A percentile compares a stretch with the other conserved stretches of the same genome.
Evolutionary conservation across 2,888 invertebrate species (phyloP).

Genomic region (Glyphotaelius pellucidus): DNA sequence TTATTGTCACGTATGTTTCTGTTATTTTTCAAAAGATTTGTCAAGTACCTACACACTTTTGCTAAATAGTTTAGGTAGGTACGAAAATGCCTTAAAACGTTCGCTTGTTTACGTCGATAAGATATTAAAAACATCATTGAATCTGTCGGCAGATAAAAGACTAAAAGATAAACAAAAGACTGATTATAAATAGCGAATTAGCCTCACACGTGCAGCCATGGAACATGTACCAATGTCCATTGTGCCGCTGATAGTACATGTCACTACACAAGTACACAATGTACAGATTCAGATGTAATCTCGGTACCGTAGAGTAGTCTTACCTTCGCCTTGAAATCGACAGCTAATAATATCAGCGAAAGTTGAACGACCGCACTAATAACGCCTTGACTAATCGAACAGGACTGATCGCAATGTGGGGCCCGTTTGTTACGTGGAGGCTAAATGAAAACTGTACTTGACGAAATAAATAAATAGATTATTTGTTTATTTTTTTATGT

Average conservation of each 20-base stretch:
- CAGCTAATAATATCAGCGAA: conserved; percentile 42
- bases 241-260: background rate
- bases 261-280: background rate
- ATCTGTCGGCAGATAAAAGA: background rate
- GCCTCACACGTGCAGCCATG: conserved; percentile 22
- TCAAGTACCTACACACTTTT: background rate
- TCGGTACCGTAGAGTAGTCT: background rate
- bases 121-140: background rate
- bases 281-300: background rate
- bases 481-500: background rate
- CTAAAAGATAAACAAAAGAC: background rate
- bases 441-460: background rate
- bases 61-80: background rate
- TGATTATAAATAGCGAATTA: background rate
- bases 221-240: background rate
- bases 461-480: background rate
- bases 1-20: background rate
- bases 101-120: background rate
- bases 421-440: background rate
- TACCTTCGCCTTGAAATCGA: conserved; percentile 49
- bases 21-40: background rate
- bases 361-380: conserved; percentile 47
- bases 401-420: background rate
- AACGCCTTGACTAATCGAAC: conserved; percentile 20
- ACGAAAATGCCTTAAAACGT: background rate